Percentiles rank a stretch among this genome's conserved stretches.
phyloP scores from a whole-genome alignment of 2,113 vertebrate genomes.

The Charina bottae region DNA sequence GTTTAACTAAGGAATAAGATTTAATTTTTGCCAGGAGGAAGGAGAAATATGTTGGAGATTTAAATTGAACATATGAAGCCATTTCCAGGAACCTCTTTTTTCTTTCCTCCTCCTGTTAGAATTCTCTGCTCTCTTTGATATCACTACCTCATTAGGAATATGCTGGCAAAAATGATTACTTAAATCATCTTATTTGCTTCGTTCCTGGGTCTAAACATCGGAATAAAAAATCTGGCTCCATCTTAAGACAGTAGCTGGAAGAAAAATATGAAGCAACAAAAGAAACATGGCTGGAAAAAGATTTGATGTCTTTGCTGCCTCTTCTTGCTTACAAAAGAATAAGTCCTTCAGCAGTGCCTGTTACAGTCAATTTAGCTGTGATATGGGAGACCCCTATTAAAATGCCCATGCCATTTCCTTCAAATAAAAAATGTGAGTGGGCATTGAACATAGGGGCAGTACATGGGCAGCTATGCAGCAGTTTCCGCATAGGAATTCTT shows the following conservation, averaged over 20 bases:
- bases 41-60: not conserved
- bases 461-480: not conserved
- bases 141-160: constrained; percentile 1
- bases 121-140: not conserved
- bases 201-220: not conserved
- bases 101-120: not conserved
- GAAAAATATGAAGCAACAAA: not conserved
- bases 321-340: not conserved
- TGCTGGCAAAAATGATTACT: not conserved
- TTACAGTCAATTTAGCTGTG: not conserved
- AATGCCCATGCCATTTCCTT: not conserved
- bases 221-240: not conserved
- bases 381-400: not conserved
- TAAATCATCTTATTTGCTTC: not conserved
- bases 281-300: not conserved
- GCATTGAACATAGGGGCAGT: not conserved
- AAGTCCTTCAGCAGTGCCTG: not conserved
- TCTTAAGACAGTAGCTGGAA: not conserved
- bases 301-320: not conserved
- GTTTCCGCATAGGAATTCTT: not conserved
- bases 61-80: not conserved
- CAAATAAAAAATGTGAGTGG: not conserved
- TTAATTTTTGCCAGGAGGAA: not conserved
- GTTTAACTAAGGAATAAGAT: not conserved
- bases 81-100: not conserved